Evolutionary conservation across 2,888 invertebrate genomes (phyloP).

Genomic region (Tachina grossa): DNA sequence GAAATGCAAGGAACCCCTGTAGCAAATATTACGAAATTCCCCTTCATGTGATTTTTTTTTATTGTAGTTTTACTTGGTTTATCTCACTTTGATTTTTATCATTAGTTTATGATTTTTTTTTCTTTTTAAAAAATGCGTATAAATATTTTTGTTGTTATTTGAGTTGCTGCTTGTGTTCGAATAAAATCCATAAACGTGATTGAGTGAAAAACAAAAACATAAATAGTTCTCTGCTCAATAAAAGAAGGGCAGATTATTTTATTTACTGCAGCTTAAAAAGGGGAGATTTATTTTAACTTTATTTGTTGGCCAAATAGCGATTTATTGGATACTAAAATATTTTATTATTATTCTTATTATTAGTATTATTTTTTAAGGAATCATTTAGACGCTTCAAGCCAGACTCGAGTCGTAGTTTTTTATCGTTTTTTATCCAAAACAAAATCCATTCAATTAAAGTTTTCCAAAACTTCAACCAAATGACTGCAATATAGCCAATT

Average conservation of each 20-base stretch:
- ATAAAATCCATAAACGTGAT: slow-evolving; percentile 3
- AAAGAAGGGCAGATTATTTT: neutral
- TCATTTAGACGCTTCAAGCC: no score
- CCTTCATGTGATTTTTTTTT: slow-evolving; percentile 1
- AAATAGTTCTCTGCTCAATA: neutral
- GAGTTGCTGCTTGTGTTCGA: neutral
- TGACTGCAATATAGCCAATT: no score
- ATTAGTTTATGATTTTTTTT: slow-evolving; percentile 19
- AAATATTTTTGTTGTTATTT: neutral
- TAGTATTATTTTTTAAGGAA: no score
- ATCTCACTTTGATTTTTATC: slow-evolving; percentile 33
- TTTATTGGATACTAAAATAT: no score
- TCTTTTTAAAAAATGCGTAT: neutral
- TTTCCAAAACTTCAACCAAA: no score
- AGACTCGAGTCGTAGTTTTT: no score
- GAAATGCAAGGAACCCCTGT: neutral
- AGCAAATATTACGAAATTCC: neutral
- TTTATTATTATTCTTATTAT: no score
- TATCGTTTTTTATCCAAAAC: no score
- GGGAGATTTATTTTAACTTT: neutral
- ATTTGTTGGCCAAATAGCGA: no score
- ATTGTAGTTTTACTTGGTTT: neutral
- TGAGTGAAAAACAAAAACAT: neutral
- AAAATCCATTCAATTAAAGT: no score
- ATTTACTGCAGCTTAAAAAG: neutral